Evolutionary conservation across 2,113 vertebrate species (phyloP).

Genomic region (Ceuthmochares aereus): DNA sequence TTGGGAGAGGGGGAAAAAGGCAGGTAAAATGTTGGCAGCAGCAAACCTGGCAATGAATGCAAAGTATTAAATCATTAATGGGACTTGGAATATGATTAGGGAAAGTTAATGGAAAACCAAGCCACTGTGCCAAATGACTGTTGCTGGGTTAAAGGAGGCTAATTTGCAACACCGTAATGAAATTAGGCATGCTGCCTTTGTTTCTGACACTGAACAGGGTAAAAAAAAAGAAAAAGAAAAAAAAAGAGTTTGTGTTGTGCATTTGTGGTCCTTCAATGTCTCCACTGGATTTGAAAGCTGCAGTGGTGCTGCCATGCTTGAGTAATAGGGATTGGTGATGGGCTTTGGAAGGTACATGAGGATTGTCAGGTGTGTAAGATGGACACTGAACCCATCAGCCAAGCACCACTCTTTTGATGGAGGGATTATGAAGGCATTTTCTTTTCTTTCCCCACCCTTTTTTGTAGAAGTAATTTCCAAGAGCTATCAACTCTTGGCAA

Average conservation of each 20-base stretch:
- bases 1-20: neutral
- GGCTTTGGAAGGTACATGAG: neutral
- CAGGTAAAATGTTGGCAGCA: constrained; percentile 25
- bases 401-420: fast-evolving
- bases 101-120: constrained; percentile 66
- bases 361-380: neutral
- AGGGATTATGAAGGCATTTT: neutral
- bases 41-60: constrained; percentile 33
- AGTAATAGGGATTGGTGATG: neutral
- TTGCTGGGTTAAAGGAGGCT: constrained; percentile 67
- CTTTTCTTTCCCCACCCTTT: neutral
- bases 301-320: neutral
- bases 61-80: constrained; percentile 62
- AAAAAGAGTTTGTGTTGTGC: neutral
- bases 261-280: neutral
- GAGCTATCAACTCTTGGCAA: neutral
- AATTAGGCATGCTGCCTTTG: constrained; percentile 39
- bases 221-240: neutral
- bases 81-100: constrained; percentile 65
- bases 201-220: constrained; percentile 9
- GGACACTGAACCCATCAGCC: neutral
- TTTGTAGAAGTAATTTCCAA: neutral
- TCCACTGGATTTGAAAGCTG: neutral
- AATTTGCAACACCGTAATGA: constrained; percentile 49
- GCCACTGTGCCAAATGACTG: constrained; percentile 57